These are phyloP conservation scores for Caloenas nicobarica DNA, from an alignment of 2,113 vertebrate species.

Conservation along the genomic window DNA sequence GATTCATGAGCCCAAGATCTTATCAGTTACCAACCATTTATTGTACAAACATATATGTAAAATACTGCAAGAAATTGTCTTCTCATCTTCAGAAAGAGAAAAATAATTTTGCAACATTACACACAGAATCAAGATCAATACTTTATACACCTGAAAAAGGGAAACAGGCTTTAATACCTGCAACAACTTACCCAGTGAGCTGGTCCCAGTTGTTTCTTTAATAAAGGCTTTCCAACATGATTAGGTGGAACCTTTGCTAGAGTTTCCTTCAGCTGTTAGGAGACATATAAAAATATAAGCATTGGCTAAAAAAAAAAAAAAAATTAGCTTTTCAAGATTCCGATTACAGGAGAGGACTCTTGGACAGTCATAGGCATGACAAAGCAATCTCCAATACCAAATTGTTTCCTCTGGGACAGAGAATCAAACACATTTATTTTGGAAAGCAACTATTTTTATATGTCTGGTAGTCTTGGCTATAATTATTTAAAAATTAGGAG, in stretches of 20 bases:
- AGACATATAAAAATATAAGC: conserved; percentile 6
- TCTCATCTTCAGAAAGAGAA: neutral
- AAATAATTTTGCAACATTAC: neutral
- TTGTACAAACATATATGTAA: neutral
- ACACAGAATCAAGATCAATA: neutral
- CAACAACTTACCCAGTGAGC: conserved; percentile 87
- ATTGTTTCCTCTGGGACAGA: neutral
- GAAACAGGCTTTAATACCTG: neutral
- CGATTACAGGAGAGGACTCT: neutral
- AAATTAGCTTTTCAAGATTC: neutral
- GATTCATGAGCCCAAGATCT: neutral
- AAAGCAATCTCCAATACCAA: neutral
- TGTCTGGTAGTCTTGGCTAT: neutral
- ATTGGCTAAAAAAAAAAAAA: neutral
- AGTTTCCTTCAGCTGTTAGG: conserved; percentile 92
- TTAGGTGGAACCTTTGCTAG: conserved; percentile 87
- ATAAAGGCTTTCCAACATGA: conserved; percentile 89
- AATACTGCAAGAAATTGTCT: neutral
- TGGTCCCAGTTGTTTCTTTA: conserved; percentile 92
- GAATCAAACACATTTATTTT: neutral
- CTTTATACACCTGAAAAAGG: neutral
- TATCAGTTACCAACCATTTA: neutral
- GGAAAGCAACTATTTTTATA: neutral
- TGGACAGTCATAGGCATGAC: neutral
- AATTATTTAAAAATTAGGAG: neutral